Base-by-base conservation (phyloP, 2,797 vertebrate species). In the Micropoecilia bifurca region DNA sequence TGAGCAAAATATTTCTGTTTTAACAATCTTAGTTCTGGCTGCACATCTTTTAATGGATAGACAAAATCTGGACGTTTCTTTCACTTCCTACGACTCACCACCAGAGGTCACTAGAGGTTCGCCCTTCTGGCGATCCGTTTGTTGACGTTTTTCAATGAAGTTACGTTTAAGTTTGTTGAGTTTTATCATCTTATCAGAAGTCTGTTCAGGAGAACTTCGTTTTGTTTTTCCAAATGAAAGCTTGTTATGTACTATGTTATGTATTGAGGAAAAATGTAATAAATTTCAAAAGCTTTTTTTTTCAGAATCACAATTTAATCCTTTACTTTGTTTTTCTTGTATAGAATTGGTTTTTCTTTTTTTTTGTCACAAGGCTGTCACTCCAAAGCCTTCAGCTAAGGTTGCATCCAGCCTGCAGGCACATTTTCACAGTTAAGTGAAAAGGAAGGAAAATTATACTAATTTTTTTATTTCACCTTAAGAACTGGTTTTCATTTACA, bases 51-150 rank as follows among this genome's bases (percentile, higher is more conserved):
- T 5, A 43, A 39, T 39, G 36, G 63, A 68, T 45, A 43, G 43
- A 41, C 39, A 2, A 41, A 13, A 41, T 43, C 13, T 13, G 36
- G 6, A 63, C 1, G 0, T 66, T 36, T 12, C 14, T 57, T 63
- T 74, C 22, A 41, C 13, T 74, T 74, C 28, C 12, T 18, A 0
- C 4, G 66, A 6, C 1, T 30, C 4, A 25, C 75, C 88, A 86
- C 13, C 71, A 87, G 88, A 83, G 78, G 84, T 50, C 88, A 18
- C n/a, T 33, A 61, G 3, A 85, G 47, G 1, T 71, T 55, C 20
- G 4, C 41, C 3, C 50, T 68, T 39, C 9, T 3, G 57, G n/a
- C 5, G 57, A 59, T 61, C 57, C 12, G n/a, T 30, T 59, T 4
- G n/a, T 30, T 59, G 57, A 13, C 2, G 57, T 30, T 14, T 59